Conservation (phyloP, 2,888 invertebrate genomes). For the Morinoia aosen region DNA sequence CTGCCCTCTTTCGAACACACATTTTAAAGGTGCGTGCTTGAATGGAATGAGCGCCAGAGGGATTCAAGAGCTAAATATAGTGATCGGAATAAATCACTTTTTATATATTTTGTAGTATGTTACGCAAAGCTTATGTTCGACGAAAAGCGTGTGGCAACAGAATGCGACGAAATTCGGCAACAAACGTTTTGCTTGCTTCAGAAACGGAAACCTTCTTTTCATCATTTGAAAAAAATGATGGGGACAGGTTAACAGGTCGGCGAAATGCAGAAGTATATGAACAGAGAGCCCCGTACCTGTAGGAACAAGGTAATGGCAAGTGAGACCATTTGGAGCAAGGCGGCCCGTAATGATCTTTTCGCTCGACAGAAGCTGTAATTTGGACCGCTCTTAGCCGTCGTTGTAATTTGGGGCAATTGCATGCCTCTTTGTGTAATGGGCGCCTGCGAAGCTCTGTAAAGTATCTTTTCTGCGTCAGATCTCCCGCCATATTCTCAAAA, state of each 20-base stretch:
- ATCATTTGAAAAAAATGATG: neutral
- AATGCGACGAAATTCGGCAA: neutral
- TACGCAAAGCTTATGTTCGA: neutral
- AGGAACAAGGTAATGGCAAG: neutral
- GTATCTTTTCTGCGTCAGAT: neutral
- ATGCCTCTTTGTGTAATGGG: neutral
- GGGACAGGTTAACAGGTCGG: neutral
- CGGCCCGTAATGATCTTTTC: neutral
- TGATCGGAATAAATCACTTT: neutral
- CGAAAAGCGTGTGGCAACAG: neutral
- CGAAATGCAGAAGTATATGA: neutral
- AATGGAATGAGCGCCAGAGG: neutral
- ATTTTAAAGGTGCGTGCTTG: neutral
- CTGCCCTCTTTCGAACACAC: no score
- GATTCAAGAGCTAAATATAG: neutral
- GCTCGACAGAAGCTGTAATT: neutral
- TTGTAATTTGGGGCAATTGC: neutral
- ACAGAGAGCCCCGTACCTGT: neutral
- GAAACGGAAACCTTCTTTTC: neutral
- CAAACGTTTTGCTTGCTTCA: neutral
- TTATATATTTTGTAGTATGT: neutral
- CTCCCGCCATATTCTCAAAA: neutral
- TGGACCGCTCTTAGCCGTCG: neutral
- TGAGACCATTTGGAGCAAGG: neutral
- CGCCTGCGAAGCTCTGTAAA: neutral